Base-by-base conservation (phyloP, 2,888 invertebrate genomes). In the Ochropleura leucogaster region DNA sequence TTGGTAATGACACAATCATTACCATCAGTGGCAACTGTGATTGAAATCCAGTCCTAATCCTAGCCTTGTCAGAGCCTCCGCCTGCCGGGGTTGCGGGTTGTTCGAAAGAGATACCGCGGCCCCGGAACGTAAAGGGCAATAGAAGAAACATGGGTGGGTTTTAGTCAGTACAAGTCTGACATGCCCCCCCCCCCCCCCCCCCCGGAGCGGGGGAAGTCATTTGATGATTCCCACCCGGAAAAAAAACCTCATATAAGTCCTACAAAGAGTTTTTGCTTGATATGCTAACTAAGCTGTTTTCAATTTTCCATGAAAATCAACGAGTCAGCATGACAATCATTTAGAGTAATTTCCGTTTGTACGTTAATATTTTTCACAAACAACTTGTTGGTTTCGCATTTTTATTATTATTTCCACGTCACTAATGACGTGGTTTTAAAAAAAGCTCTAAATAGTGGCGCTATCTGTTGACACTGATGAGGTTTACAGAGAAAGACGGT, bases 381-480 rank as follows among this genome's bases (percentile, higher is more conserved):
- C 44, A 77, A 51, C 55, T 42, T 57, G 0, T 44, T 63, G 18
- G 10, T 51, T 49, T 49, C 57, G 8, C 20, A 40, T 57, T 63
- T 74, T 12, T 18, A n/a, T n/a, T n/a, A n/a, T n/a, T n/a, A n/a
- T n/a, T n/a, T n/a, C n/a, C n/a, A n/a, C n/a, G n/a, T n/a, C 44
- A 30, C 1, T 16, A 20, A 8, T 62, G 72, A 72, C 18, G 62
- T 66, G 7, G 9, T 12, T 47, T 20, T 9, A 7, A 59, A 51
- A 47, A 18, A 64, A 59, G 6, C 14, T 16, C 16, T n/a, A 10
- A 12, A 7, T 0, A 1, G 46, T 46, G 42, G 42, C 53, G 62
- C 71, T 82, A 82, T 77, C 77, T 82, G 20, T 66, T 57, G 9
- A 51, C 64, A 62, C 12, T n/a, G 12, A 40, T 46, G 0, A 10